A percentile compares a stretch with the other conserved stretches of the same genome.
These are phyloP conservation scores for Oreortyx pictus DNA, from an alignment of 2,797 vertebrate genomes.

Conservation along the genomic window DNA sequence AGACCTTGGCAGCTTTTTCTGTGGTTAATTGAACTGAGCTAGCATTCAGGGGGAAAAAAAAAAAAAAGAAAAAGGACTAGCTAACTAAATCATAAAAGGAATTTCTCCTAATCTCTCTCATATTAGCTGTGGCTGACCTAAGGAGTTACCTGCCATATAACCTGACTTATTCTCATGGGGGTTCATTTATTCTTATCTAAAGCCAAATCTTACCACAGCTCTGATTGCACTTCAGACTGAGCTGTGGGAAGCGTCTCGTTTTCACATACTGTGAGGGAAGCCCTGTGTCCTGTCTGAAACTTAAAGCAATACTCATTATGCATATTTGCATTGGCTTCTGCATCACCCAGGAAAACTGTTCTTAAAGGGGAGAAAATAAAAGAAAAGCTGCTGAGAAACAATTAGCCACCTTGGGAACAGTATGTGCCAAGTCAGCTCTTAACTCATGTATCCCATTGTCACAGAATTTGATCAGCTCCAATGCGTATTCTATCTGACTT, in stretches of 20 bases:
- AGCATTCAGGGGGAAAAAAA: slow-evolving; percentile 40
- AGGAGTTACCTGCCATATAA: slow-evolving; percentile 21
- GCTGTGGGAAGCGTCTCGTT: slow-evolving; percentile 39
- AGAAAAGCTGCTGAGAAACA: background rate
- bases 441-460: background rate
- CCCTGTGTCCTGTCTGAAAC: background rate
- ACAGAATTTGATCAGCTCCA: background rate
- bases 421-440: slow-evolving; percentile 52
- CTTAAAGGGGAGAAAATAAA: slow-evolving; percentile 4
- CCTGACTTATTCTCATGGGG: background rate
- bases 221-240: background rate
- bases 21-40: slow-evolving; percentile 66
- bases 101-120: slow-evolving; percentile 67
- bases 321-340: slow-evolving; percentile 51
- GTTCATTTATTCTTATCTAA: background rate
- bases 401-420: background rate
- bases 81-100: slow-evolving; percentile 58
- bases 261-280: background rate
- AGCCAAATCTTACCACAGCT: background rate
- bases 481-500: slow-evolving; percentile 42
- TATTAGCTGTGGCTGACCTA: slow-evolving; percentile 20
- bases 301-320: slow-evolving; percentile 21
- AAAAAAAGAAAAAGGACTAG: slow-evolving; percentile 22
- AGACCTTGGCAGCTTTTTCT: slow-evolving; percentile 72
- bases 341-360: slow-evolving; percentile 57